phyloP scores from a whole-genome alignment of 2,113 vertebrate species.

The Panthera tigris region DNA sequence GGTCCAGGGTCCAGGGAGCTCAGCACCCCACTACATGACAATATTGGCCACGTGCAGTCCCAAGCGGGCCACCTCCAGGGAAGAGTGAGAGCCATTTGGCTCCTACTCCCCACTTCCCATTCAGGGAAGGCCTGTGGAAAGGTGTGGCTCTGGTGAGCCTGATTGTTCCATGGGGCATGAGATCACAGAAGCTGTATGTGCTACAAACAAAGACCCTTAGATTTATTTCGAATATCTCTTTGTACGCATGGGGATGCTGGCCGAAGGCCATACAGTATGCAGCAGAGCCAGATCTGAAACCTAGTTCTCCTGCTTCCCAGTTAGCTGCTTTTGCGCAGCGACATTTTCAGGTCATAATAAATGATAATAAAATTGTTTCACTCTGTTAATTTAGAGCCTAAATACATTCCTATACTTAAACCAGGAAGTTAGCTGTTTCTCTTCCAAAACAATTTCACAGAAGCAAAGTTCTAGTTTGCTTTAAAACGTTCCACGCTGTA shows the following conservation, averaged over 20 bases:
- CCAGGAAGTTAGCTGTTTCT: background rate
- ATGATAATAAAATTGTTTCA: background rate
- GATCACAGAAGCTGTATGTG: background rate
- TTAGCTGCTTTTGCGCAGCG: background rate
- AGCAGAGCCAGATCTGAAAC: background rate
- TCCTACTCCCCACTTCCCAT: background rate
- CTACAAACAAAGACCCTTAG: background rate
- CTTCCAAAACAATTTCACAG: background rate
- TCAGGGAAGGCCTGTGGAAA: background rate
- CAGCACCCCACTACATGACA: background rate
- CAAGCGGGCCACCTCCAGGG: background rate
- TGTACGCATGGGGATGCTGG: background rate
- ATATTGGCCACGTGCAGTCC: background rate
- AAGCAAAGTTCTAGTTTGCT: constrained; percentile 2
- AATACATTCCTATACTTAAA: background rate
- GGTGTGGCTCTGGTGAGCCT: background rate
- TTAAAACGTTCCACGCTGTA: background rate
- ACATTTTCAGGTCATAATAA: constrained; percentile 1
- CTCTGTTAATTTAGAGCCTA: background rate
- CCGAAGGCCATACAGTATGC: background rate
- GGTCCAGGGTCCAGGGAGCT: background rate
- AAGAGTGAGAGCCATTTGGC: background rate
- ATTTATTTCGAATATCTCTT: background rate
- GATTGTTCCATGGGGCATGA: background rate
- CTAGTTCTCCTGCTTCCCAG: background rate